Evolutionary conservation across 1,140 invertebrate species (phyloP), one percentile per base, ranked within the genome.

Genomic region (Temnothorax curvispinosus): DNA sequence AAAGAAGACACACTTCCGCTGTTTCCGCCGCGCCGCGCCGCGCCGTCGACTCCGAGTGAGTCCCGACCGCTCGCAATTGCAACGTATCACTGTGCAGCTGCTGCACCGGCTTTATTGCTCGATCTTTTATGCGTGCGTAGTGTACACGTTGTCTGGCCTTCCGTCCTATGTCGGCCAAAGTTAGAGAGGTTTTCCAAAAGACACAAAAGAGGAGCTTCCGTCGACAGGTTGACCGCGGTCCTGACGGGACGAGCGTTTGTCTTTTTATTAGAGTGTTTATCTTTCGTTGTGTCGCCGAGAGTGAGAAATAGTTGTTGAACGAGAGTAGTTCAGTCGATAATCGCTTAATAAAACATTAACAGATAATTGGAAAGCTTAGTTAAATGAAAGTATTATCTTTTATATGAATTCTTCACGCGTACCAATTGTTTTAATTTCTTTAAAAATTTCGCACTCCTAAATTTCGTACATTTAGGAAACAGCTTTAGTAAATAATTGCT

Each of bases 161-260:
- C 35, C 18, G 35, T 38, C 64, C 41, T 90, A 89, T 87, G 52
- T 89, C 38, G 88, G 72, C 88, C 88, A 87, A 85, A 85, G 88
- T 87, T 90, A 87, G 74, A 58, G 74, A 85, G 44, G 56, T 32
- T 67, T 75, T 74, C n/a, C 27, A 60, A 56, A 80, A 58, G 27
- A 47, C 32, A 38, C 47, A 15, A 71, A 41, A 47, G 47, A 18
- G 21, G 69, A 74, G 62, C 67, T 32, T 32, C 44, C 38, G 56
- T 74, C 38, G 72, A 85, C 64, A 65, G 41, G 41, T 60, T 54
- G 60, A 7, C 47, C 41, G 58, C 47, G 52, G n/a, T 72, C 32
- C 27, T 69, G 41, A 47, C 44, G 52, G 50, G 27, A 27, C 15
- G 21, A 75, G 21, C 21, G 21, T 69, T 69, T 81, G n/a, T 67